phyloP scores from a whole-genome alignment of 64 coral and sea anemone species.

The Astreopora myriophthalma region DNA sequence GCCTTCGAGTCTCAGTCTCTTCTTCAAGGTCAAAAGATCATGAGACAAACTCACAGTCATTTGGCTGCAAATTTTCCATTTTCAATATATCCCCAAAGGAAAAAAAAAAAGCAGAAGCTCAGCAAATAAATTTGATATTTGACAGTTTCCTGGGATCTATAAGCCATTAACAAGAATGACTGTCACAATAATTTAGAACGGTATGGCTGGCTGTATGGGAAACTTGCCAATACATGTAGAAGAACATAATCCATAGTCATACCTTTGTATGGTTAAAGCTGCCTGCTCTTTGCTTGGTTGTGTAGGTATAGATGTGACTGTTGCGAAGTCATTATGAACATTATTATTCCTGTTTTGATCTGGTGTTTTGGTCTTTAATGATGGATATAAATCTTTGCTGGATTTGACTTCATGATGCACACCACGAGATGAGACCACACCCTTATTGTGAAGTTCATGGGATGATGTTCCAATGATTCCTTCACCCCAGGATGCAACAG shows the following conservation, averaged over 20 bases:
- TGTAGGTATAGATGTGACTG: background rate
- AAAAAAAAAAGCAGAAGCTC: too few relatives aligned
- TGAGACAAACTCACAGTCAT: too few relatives aligned
- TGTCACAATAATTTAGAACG: too few relatives aligned
- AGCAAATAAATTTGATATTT: too few relatives aligned
- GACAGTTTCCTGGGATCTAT: too few relatives aligned
- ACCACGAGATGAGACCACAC: slow-evolving; percentile 12
- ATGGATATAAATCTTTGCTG: slow-evolving; percentile 29
- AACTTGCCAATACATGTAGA: too few relatives aligned
- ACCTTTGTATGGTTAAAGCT: slow-evolving; percentile 40
- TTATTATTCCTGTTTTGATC: slow-evolving; percentile 20
- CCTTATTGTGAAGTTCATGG: slow-evolving; percentile 1
- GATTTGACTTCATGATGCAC: slow-evolving; percentile 26
- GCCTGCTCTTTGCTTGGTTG: background rate
- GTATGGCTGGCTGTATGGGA: too few relatives aligned
- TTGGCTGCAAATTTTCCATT: too few relatives aligned
- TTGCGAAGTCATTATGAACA: background rate
- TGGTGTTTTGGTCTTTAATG: slow-evolving; percentile 27
- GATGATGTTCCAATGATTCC: slow-evolving; percentile 28
- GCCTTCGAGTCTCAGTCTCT: background rate
- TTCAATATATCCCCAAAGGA: too few relatives aligned
- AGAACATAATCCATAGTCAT: background rate
- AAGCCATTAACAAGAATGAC: too few relatives aligned
- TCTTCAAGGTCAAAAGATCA: too few relatives aligned
- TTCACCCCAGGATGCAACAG: slow-evolving; percentile 48